These are phyloP conservation scores for Caenorhabditis sp. DNA, from an alignment of 2,888 invertebrate genomes.

Conservation along the genomic window DNA sequence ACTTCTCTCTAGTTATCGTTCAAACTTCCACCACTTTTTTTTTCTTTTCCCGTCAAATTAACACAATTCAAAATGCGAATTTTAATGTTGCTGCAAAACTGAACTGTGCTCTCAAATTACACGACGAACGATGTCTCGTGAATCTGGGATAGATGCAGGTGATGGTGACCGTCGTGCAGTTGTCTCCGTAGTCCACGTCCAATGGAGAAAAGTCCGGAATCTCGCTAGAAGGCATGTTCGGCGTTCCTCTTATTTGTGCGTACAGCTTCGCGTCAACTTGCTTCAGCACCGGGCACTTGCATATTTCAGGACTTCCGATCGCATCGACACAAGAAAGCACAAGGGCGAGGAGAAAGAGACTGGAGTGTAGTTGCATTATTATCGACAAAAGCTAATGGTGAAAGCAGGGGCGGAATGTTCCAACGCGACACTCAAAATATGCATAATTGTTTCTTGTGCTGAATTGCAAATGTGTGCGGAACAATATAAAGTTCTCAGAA, in stretches of 20 bases:
- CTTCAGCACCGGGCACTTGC: constrained; percentile 31
- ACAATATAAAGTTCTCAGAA: too few relatives aligned
- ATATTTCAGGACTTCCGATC: constrained; percentile 4
- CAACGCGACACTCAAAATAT: neutral
- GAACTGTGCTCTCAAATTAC: too few relatives aligned
- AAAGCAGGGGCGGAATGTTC: neutral
- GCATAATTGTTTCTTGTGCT: too few relatives aligned
- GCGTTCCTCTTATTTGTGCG: constrained; percentile 10
- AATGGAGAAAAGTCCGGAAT: constrained; percentile 18
- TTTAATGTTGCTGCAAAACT: neutral
- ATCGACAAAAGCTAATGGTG: neutral
- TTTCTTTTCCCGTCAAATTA: neutral
- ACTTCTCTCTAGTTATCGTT: neutral
- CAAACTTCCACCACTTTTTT: neutral
- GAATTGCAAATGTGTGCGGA: too few relatives aligned
- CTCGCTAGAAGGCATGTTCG: neutral
- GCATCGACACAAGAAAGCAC: neutral
- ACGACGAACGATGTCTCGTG: constrained; percentile 33
- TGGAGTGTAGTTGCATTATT: neutral
- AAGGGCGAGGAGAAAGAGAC: neutral
- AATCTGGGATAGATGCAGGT: constrained; percentile 25
- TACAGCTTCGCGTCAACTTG: constrained; percentile 34
- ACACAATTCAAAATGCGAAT: neutral
- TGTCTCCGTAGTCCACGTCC: constrained; percentile 25
- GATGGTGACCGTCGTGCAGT: constrained; percentile 27